A percentile compares a stretch with the other conserved stretches of the same genome.
Conservation (phyloP, 1,140 invertebrate genomes). For the Pachyrhynchus sulphureomaculatus region DNA sequence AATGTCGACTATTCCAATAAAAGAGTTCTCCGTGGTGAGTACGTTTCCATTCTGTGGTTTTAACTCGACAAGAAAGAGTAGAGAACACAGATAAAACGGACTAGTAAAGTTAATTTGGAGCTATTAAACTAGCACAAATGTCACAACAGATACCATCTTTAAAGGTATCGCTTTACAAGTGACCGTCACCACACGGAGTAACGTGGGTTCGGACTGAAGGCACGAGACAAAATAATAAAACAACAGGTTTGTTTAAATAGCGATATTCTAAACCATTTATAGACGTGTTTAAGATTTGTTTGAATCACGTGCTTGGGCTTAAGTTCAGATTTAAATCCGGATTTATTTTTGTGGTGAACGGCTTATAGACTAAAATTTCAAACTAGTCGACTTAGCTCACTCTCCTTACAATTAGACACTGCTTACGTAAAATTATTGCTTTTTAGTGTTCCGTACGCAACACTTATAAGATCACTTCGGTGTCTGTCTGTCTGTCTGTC, state of each 20-base stretch:
- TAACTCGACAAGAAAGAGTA: constrained; percentile 27
- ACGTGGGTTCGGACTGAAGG: constrained; percentile 6
- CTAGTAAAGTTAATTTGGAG: constrained; percentile 47
- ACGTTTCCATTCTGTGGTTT: constrained; percentile 1
- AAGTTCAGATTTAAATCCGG: too few species aligned
- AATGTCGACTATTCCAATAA: constrained; percentile 12
- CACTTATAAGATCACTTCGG: too few species aligned
- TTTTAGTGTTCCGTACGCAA: too few species aligned
- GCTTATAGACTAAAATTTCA: too few species aligned
- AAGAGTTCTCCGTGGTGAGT: constrained; percentile 1
- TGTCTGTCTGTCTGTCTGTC: too few species aligned
- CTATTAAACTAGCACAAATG: constrained; percentile 48
- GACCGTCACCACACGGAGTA: constrained; percentile 28
- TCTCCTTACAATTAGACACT: too few species aligned
- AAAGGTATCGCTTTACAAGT: constrained; percentile 45
- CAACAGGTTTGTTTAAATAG: background rate
- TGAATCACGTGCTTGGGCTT: too few species aligned
- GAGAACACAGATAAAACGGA: constrained; percentile 41
- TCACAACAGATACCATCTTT: constrained; percentile 43
- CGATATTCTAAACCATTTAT: background rate
- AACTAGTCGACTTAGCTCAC: too few species aligned
- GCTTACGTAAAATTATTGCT: too few species aligned
- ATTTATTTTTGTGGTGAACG: too few species aligned
- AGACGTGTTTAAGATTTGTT: too few species aligned
- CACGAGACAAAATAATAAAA: background rate